Evolutionary conservation across 1,140 invertebrate species (phyloP), one percentile per base, ranked within the genome.

Genomic region (Drosophila ananassae): DNA sequence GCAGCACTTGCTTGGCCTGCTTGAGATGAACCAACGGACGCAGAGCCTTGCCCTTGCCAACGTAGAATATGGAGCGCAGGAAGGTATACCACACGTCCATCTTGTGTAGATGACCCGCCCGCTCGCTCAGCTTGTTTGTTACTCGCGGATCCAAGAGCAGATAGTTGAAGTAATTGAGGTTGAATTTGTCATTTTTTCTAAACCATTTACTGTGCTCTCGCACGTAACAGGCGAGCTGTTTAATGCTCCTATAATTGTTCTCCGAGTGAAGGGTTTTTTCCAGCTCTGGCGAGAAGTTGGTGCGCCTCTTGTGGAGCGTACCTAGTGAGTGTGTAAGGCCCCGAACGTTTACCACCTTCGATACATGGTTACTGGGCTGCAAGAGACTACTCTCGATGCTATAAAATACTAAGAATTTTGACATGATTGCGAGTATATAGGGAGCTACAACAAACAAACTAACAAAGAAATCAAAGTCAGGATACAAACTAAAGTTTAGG

Each of bases 1-100:
- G 44, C 6, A 82, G 55, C 12, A 91, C 90, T 9, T 92, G 92
- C 92, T 95, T 95, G 1, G 98, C 98, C 90, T 98, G 96, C 89
- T 97, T 96, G 2, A 99, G 93, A 92, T 99, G 98, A 2, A 94
- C 94, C 77, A 97, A 97, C 0, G 98, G 97, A 32, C 98, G 93
- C 0, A 95, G 93, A 12, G 95, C 93, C 92, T 97, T 98, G 4
- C 98, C 94, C 92, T 96, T 95, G 1, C 96, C 96, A n/a, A 97
- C 92, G 92, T 96, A 95, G 94, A 95, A 96, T 94, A 99, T 94
- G 17, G 96, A 92, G 63, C 94, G 93, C 78, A 98, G 72, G 85
- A 96, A 95, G 48, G 93, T 94, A 46, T 92, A 77, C 96, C 96
- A 96, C 0, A 93, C 85, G 51, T 94, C 92, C 51, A 93, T 83